These are phyloP conservation scores for Gobio occitaniae DNA, from an alignment of 2,797 vertebrate species.

Conservation along the genomic window DNA sequence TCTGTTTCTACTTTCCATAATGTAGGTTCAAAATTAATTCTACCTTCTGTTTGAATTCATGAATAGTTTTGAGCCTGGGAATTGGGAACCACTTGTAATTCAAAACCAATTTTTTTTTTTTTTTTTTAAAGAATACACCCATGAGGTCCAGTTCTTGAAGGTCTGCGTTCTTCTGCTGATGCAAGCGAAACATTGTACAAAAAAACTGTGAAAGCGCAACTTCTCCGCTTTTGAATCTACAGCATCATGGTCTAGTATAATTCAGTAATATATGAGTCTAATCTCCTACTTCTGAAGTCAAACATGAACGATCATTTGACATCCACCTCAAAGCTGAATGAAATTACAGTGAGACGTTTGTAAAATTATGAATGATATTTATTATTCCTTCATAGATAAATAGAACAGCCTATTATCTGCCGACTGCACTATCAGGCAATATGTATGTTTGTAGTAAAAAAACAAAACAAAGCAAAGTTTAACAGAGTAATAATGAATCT, in stretches of 20 bases:
- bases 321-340: not conserved
- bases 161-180: not conserved
- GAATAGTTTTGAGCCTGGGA: conserved; percentile 21
- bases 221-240: not conserved
- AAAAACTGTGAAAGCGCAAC: not conserved
- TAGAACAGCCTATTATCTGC: conserved; percentile 77
- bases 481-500: conserved; percentile 61
- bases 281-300: not conserved
- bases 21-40: conserved; percentile 5
- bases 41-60: conserved; percentile 16
- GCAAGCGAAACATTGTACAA: not conserved
- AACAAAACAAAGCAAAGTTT: conserved; percentile 70
- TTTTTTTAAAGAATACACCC: not conserved
- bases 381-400: conserved; percentile 81
- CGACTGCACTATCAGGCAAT: conserved; percentile 77
- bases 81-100: conserved; percentile 14
- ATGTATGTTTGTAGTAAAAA: conserved; percentile 71
- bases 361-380: conserved; percentile 81
- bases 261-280: not conserved
- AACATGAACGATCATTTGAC: not conserved
- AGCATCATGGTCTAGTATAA: not conserved
- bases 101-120: not conserved
- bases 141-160: not conserved
- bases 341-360: conserved; percentile 60
- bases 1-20: conserved; percentile 7